Evolutionary conservation across 1,140 invertebrate genomes (phyloP), one percentile per base, ranked within the genome.

Genomic region (Lineus longissimus): DNA sequence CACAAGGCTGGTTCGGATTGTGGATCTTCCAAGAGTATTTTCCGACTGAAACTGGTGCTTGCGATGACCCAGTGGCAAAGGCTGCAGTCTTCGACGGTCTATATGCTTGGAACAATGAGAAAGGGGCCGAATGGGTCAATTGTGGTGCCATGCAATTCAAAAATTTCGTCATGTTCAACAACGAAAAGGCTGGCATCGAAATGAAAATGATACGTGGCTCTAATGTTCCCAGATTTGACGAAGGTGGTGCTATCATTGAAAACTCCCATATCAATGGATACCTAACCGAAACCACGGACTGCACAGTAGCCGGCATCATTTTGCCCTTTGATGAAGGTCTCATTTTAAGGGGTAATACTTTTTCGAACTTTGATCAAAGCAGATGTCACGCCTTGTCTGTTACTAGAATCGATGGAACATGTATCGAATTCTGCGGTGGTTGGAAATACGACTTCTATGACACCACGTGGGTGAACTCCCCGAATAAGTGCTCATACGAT

Each of bases 1-100:
- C 75, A 0, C 63, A 69, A 25, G 78, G 80, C 45, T 76, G 78
- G 73, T 81, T 79, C 70, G 80, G 77, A 15, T 55, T 82, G 0
- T 82, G 80, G 80, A 72, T 78, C 11, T 81, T 80, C 60, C 63
- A 73, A n/a, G 65, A 58, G 0, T 78, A 70, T 55, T 66, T 65
- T n/a, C 78, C 79, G 0, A 63, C n/a, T 47, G 62, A 40, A 22
- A 65, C 62, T 51, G 72, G 67, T 29, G 55, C 47, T 9, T 51
- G 47, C 47, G 9, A 9, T 19, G n/a, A 19, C 19, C 6, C 6
- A 27, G 25, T 51, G 4, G 19, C 47, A 4, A 4, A 19, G 47
- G 6, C 47, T 19, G 47, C 47, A n/a, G 47, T 51, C 6, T 51
- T 51, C n/a, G 47, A 51, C 6, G n/a, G 60, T 11, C 45, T 70